Conservation (phyloP, 2,888 invertebrate species). For the Plebejus argus region DNA sequence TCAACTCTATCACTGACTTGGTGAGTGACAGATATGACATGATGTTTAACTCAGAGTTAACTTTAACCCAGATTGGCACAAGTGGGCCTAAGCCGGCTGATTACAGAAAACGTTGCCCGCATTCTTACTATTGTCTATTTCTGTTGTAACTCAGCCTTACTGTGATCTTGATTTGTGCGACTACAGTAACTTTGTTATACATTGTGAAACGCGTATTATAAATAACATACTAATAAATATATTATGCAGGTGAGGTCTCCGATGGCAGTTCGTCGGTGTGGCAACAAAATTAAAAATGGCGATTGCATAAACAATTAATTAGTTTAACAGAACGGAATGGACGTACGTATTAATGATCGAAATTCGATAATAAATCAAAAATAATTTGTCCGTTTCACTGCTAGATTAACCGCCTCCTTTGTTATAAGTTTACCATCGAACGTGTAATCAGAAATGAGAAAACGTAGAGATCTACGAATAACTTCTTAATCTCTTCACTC, state of each 20-base stretch:
- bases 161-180: constrained; percentile 8
- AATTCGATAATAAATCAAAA: constrained; percentile 41
- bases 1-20: no score
- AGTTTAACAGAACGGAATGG: constrained; percentile 40
- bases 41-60: no score
- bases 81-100: neutral
- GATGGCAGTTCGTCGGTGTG: constrained; percentile 19
- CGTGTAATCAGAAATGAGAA: neutral
- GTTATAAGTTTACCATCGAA: neutral
- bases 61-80: no score
- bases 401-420: neutral
- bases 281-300: constrained; percentile 38
- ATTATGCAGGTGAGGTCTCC: constrained; percentile 13
- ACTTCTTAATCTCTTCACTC: no score
- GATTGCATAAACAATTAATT: constrained; percentile 39
- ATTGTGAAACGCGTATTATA: constrained; percentile 16
- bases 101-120: neutral
- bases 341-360: constrained; percentile 39
- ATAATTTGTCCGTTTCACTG: constrained; percentile 25
- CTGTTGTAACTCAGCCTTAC: constrained; percentile 10
- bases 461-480: neutral
- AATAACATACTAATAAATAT: constrained; percentile 9
- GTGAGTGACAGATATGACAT: no score
- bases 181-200: neutral
- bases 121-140: neutral